Base-by-base conservation (phyloP, 1,140 invertebrate genomes). In the Andrena cerasifolii region DNA sequence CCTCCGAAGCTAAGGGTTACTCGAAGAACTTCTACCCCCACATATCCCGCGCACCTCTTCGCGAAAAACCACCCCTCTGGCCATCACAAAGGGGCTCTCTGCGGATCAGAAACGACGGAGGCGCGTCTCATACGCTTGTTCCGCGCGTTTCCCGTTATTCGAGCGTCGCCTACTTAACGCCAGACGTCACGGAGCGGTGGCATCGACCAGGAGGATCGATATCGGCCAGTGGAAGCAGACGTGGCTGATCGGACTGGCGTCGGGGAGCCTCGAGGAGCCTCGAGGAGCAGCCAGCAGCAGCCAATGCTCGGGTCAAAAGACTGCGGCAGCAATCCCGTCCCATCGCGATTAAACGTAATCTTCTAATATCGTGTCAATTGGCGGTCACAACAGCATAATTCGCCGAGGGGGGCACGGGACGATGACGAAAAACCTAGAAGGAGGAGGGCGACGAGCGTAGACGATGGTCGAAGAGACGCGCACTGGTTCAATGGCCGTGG, bases 311-410 rank as follows among this genome's bases (percentile, higher is more conserved):
- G 76, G 75, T 70, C 74, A 82, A 85, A 84, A 79, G 80, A 70
- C 70, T 45, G 80, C 53, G 76, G 70, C 43, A 66, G 79, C 81
- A 86, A 86, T 86, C 84, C 68, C 70, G 78, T 70, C 63, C 77
- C 66, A 80, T 85, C 83, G 74, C 80, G 72, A 83, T 76, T 79
- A 81, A 86, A 86, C 70, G 78, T 83, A 86, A 86, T 86, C 77
- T 76, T 76, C 63, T 86, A 85, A 86, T 86, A 86, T 83, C 59
- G 76, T 86, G 78, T 80, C 77, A 86, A 80, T 66, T 78, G 84
- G 49, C 63, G 45, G 63, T 47, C 72, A 54, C 78, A 86, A 85
- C 75, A 76, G 80, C 45, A 78, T 86, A 86, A 86, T 86, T 85
- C 84, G 61, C 26, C 79, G 51, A 62, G 33, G 65, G 79, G 54